A percentile compares a stretch with the other conserved stretches of the same genome.
These are phyloP conservation scores for Helicoverpa armigera DNA, from an alignment of 1,140 invertebrate species.

Conservation along the genomic window DNA sequence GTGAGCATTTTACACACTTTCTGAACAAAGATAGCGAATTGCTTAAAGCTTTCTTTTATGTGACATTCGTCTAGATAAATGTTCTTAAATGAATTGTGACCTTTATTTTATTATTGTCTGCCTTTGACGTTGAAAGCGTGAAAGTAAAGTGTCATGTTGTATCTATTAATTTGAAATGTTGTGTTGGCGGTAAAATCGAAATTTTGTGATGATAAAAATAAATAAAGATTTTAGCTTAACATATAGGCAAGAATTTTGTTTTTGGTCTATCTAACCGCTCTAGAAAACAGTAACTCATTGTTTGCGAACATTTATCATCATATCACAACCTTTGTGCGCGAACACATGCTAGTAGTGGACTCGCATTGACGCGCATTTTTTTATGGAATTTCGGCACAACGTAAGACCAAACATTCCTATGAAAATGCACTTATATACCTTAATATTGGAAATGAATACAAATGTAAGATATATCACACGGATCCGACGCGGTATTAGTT, in stretches of 20 bases:
- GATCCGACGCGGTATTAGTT: constrained; percentile 59
- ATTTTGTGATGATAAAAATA: too few relatives aligned
- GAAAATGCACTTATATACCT: background rate
- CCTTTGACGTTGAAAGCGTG: too few relatives aligned
- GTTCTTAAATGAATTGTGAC: background rate
- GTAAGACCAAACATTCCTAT: background rate
- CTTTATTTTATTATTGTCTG: too few relatives aligned
- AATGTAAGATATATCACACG: constrained; percentile 26
- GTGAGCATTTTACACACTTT: constrained; percentile 11
- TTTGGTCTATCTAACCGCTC: background rate
- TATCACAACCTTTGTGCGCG: too few relatives aligned
- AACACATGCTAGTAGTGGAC: too few relatives aligned
- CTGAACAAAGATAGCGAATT: background rate
- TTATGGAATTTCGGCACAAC: too few relatives aligned
- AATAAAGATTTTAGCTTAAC: too few relatives aligned
- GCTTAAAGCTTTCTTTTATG: background rate
- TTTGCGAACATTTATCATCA: too few relatives aligned
- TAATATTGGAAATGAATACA: constrained; percentile 27
- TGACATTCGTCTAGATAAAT: constrained; percentile 12
- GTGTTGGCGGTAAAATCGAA: too few relatives aligned
- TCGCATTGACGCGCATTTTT: too few relatives aligned
- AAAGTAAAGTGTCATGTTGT: too few relatives aligned
- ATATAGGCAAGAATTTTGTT: background rate
- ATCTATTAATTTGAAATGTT: background rate
- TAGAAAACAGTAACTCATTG: too few relatives aligned